Evolutionary conservation across 2,888 invertebrate genomes (phyloP).

Genomic region (Synergus japonicus): DNA sequence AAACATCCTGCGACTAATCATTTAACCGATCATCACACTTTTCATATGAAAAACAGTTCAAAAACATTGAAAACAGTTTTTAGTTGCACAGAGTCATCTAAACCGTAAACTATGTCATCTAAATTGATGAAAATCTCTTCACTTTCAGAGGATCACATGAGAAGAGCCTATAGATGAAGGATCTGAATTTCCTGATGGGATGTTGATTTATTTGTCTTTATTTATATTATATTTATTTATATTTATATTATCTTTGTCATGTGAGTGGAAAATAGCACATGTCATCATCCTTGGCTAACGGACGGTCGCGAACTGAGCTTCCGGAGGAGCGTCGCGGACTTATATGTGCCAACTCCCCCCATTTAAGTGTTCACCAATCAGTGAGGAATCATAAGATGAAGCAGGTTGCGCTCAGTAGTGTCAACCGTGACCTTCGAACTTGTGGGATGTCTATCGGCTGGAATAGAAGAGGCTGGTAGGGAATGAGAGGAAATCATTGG

Average conservation of each 20-base stretch:
- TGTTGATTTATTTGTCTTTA: background rate
- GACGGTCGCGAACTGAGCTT: slow-evolving; percentile 61
- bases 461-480: slow-evolving; percentile 51
- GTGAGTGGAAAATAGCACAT: background rate
- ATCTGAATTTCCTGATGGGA: background rate
- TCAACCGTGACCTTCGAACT: slow-evolving; percentile 70
- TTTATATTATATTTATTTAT: background rate
- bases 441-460: slow-evolving; percentile 59
- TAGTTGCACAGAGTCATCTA: no score
- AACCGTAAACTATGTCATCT: background rate
- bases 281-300: background rate
- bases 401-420: slow-evolving; percentile 47
- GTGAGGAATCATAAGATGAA: slow-evolving; percentile 44
- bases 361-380: slow-evolving; percentile 48
- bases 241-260: background rate
- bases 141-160: background rate
- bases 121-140: background rate
- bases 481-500: slow-evolving; percentile 59
- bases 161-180: background rate
- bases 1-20: background rate
- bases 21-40: background rate
- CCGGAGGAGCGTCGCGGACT: slow-evolving; percentile 57
- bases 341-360: slow-evolving; percentile 59
- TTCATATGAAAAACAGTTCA: background rate
- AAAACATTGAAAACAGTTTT: background rate